phyloP scores from a whole-genome alignment of 2,888 invertebrate genomes.

The Euclidia mi region DNA sequence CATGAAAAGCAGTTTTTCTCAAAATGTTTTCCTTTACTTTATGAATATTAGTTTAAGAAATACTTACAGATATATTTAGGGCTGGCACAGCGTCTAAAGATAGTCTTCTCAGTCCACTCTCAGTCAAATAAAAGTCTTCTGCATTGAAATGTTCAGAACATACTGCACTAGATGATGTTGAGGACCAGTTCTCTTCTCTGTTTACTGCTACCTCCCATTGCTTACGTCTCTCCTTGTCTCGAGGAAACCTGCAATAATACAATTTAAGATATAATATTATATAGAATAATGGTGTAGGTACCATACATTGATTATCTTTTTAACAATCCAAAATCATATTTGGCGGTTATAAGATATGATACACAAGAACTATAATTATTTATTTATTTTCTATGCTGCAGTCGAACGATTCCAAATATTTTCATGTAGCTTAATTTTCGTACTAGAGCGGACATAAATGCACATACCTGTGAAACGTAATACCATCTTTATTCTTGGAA shows the following conservation, averaged over 20 bases:
- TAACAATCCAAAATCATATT: too few species aligned
- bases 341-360: too few species aligned
- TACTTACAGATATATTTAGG: constrained; percentile 80
- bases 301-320: too few species aligned
- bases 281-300: too few species aligned
- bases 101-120: constrained; percentile 75
- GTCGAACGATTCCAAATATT: too few species aligned
- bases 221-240: constrained; percentile 69
- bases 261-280: too few species aligned
- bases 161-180: constrained; percentile 76
- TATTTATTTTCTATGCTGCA: too few species aligned
- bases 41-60: constrained; percentile 7
- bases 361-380: too few species aligned
- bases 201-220: constrained; percentile 80
- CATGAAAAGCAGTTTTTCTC: too few species aligned
- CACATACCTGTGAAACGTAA: constrained; percentile 80
- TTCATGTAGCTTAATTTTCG: too few species aligned
- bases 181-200: constrained; percentile 71
- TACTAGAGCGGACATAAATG: not conserved
- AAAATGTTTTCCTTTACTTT: not conserved
- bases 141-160: constrained; percentile 80
- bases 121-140: constrained; percentile 77
- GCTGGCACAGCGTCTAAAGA: constrained; percentile 72
- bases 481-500: constrained; percentile 79
- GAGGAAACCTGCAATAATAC: constrained; percentile 80